phyloP scores from a whole-genome alignment of 35 echinoderm and acorn worm species.

The Heliocidaris erythrogramma region DNA sequence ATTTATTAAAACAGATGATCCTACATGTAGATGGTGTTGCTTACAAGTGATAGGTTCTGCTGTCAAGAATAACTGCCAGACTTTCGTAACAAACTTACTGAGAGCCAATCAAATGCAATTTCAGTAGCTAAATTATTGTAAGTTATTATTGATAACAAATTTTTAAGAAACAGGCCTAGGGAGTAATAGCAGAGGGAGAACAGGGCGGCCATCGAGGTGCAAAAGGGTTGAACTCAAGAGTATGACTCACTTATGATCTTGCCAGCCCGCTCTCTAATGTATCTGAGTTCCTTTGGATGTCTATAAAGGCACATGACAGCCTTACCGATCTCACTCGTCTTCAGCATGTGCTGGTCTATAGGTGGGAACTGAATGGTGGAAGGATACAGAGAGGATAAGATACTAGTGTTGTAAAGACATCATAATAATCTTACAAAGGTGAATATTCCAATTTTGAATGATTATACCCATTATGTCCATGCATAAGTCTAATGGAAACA shows the following conservation, averaged over 20 bases:
- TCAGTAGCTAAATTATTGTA: too few relatives aligned
- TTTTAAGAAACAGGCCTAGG: neutral
- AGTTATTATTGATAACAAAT: too few relatives aligned
- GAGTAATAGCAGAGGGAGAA: too few relatives aligned
- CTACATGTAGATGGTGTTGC: too few relatives aligned
- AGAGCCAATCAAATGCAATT: too few relatives aligned
- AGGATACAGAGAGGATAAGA: constrained; percentile 24
- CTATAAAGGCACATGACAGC: constrained; percentile 90
- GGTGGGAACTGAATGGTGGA: constrained; percentile 73
- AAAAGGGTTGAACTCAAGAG: neutral
- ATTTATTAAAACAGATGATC: too few relatives aligned
- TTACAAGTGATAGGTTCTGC: too few relatives aligned
- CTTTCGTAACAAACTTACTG: too few relatives aligned
- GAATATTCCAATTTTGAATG: too few relatives aligned
- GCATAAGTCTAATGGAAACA: too few relatives aligned
- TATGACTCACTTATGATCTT: constrained; percentile 91
- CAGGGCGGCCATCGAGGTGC: neutral
- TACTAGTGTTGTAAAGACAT: neutral
- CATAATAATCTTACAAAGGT: neutral
- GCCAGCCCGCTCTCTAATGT: constrained; percentile 79
- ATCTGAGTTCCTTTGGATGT: constrained; percentile 87
- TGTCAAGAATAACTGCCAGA: too few relatives aligned
- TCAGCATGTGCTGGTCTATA: constrained; percentile 86
- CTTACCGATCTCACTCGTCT: constrained; percentile 93
- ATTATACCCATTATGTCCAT: too few relatives aligned